A percentile compares a stretch with the other conserved stretches of the same genome.
Conservation (phyloP, 2,888 invertebrate genomes). For the Girardia tigrina region DNA sequence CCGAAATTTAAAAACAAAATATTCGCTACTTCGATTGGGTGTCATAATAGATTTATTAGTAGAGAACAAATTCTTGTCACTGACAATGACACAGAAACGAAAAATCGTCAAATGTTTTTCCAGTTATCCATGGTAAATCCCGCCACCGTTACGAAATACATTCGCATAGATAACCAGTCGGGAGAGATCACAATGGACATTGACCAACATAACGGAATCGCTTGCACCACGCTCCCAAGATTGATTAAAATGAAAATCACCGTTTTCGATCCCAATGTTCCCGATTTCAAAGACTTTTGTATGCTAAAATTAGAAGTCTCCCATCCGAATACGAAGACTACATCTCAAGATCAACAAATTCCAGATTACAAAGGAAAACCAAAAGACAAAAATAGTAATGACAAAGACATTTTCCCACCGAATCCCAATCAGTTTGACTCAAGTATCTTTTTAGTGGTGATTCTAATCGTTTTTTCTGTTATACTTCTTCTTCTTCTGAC, state of each 20-base stretch:
- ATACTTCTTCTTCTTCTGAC: not conserved
- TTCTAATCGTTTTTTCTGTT: not conserved
- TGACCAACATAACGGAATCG: not conserved
- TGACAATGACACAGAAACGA: not conserved
- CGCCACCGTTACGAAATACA: not conserved
- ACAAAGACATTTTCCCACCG: not conserved
- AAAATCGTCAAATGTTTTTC: conserved; percentile 3
- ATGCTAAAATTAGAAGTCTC: not conserved
- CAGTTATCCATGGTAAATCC: not conserved
- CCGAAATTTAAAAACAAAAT: not conserved
- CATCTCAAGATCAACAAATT: not conserved
- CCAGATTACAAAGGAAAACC: not conserved
- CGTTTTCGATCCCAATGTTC: not conserved
- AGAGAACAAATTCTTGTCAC: not conserved
- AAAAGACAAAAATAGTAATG: not conserved
- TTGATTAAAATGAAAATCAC: not conserved
- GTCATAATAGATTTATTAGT: not conserved
- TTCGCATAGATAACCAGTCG: not conserved
- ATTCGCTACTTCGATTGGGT: not conserved
- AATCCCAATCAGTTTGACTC: not conserved
- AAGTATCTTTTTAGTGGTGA: not conserved
- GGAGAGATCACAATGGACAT: not conserved
- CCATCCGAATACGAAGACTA: not conserved
- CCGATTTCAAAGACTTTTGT: not conserved
- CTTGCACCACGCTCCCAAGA: not conserved